Percentiles rank a stretch among this genome's conserved stretches.
Conservation (phyloP, 2,888 invertebrate species). For the Habrosyne pyritoides region DNA sequence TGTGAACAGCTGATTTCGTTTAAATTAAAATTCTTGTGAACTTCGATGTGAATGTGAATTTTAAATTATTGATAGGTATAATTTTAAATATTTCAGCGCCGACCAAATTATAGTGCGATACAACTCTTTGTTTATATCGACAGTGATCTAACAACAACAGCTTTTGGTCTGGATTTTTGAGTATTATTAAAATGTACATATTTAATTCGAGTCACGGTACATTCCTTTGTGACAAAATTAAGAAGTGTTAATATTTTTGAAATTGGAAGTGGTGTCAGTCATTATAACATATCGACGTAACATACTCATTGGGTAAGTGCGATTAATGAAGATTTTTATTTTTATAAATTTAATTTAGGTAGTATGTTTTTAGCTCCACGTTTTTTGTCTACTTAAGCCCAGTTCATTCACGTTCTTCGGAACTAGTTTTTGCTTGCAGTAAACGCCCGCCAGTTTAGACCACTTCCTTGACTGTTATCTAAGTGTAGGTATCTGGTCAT, state of each 20-base stretch:
- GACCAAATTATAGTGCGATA: conserved; percentile 35
- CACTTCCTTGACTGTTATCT: not conserved
- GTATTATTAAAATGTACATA: conserved; percentile 7
- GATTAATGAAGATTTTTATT: not conserved
- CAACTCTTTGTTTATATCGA: conserved; percentile 26
- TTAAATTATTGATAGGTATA: conserved; percentile 4
- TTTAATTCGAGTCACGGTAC: conserved; percentile 2
- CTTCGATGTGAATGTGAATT: conserved; percentile 32
- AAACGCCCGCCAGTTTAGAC: not conserved
- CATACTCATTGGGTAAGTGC: not conserved
- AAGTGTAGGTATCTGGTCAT: no score
- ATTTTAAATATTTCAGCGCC: conserved; percentile 16
- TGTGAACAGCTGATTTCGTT: conserved; percentile 69
- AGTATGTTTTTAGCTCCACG: no score
- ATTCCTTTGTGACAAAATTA: not conserved
- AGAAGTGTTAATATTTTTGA: not conserved
- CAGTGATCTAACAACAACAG: conserved; percentile 26
- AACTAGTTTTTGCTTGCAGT: not conserved
- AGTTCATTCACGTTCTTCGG: not conserved
- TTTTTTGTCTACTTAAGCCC: not conserved
- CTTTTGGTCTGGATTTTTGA: conserved; percentile 6
- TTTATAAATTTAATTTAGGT: no score
- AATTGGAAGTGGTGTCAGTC: not conserved
- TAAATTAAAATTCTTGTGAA: conserved; percentile 35
- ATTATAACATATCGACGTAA: conserved; percentile 14